These are phyloP conservation scores for Nibea coibor DNA, from an alignment of 2,113 vertebrate species.

Conservation along the genomic window DNA sequence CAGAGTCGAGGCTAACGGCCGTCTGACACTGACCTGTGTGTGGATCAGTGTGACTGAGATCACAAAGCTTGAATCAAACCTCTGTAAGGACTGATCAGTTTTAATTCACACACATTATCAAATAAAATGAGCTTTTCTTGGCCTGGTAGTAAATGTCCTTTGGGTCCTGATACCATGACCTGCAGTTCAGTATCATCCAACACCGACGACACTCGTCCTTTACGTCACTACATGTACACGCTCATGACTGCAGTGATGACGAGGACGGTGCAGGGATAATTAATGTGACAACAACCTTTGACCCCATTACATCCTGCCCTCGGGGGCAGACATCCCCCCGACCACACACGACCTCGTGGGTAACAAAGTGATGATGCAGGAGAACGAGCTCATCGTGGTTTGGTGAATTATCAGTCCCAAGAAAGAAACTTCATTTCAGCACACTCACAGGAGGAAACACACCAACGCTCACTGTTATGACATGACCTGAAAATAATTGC, in stretches of 20 bases:
- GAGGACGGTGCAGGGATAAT: constrained; percentile 3
- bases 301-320: constrained; percentile 28
- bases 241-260: constrained; percentile 14
- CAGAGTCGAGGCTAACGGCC: no score
- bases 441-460: background rate
- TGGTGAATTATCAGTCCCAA: constrained; percentile 15
- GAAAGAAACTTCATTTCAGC: background rate
- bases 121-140: background rate
- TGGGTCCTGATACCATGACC: background rate
- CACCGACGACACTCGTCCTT: background rate
- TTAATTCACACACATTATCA: no score
- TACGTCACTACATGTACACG: background rate
- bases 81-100: no score
- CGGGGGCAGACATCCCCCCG: constrained; percentile 2
- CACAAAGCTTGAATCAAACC: no score
- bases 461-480: constrained; percentile 2
- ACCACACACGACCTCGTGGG: background rate
- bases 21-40: no score
- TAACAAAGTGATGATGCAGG: constrained; percentile 10
- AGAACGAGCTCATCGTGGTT: background rate
- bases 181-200: background rate
- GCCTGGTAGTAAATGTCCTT: background rate
- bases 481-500: constrained; percentile 9
- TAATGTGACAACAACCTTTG: constrained; percentile 33
- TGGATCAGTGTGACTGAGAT: no score